phyloP scores from a whole-genome alignment of 2,113 vertebrate genomes.

The Lonchura striata region DNA sequence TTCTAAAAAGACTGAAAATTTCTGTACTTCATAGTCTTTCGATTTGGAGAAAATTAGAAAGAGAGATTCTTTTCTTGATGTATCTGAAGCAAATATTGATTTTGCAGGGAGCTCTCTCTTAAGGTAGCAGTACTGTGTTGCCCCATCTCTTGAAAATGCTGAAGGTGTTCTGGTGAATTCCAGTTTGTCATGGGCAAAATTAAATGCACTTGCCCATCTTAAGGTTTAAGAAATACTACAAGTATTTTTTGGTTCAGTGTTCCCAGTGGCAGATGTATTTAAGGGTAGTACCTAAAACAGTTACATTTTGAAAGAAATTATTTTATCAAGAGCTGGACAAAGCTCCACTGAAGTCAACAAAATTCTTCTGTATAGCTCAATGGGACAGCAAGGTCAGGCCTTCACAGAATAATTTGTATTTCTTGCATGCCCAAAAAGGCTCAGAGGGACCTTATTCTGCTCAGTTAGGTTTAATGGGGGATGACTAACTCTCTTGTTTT shows the following conservation, averaged over 20 bases:
- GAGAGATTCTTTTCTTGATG: rapidly evolving
- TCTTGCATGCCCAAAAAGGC: background rate
- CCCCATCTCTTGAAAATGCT: background rate
- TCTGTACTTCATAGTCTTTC: background rate
- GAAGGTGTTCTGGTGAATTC: background rate
- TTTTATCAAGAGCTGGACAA: background rate
- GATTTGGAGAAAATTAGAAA: background rate
- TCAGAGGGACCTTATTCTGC: background rate
- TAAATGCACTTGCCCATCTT: background rate
- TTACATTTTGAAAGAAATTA: background rate
- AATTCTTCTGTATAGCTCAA: background rate
- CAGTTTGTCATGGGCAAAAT: background rate
- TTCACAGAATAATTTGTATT: background rate
- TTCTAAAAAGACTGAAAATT: background rate
- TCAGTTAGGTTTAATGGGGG: background rate
- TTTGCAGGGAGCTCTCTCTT: background rate
- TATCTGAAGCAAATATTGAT: background rate
- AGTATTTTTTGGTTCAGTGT: background rate
- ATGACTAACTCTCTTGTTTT: background rate
- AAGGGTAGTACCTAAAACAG: background rate
- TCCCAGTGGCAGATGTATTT: background rate
- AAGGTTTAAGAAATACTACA: background rate
- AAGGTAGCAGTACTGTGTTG: background rate
- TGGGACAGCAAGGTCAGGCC: background rate
- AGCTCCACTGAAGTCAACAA: background rate